Evolutionary conservation across 2,797 vertebrate species (phyloP), one percentile per base, ranked within the genome.

Genomic region (Scomberomorus guttatus): DNA sequence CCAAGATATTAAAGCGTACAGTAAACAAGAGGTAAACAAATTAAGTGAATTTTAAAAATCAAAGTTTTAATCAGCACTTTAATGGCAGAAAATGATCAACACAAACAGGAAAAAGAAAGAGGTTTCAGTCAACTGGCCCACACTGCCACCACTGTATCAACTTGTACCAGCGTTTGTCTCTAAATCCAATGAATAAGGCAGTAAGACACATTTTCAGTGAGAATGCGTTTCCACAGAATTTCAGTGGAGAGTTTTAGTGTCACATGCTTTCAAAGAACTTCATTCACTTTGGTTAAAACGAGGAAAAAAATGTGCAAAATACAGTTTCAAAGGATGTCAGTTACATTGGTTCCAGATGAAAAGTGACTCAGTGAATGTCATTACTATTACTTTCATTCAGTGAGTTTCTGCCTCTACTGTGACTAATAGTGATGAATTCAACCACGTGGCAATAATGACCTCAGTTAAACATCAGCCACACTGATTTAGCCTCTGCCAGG

Each of bases 201-300:
- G 37, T 17, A 61, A 56, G 37, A 57, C 57, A 10, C 4, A 34
- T n/a, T 27, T 51, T 55, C 67, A 64, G 63, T 51, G 15, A 70
- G 48, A 39, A 34, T 24, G 0, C 4, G 7, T 48, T 50, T 46
- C 61, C 6, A 76, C 48, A 56, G 29, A 25, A 27, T 54, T 44
- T 59, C n/a, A 57, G 44, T n/a, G 55, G 13, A 29, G 7, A 39
- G 17, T 17, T 57, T 64, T 37, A 56, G 24, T n/a, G 56, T 73
- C 75, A 73, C 77, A 57, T 73, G 5, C 7, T 17, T 32, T 73
- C 52, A 80, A 82, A 80, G 67, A 59, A 63, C 37, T 13, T 58
- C 46, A 29, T 75, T 76, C 10, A 75, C 42, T 67, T 39, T n/a
- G 2, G 25, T 67, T 27, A 6, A 22, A 50, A 48, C 48, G 51